Evolutionary conservation across 1,140 invertebrate genomes (phyloP).

Genomic region (Asobara japonica): DNA sequence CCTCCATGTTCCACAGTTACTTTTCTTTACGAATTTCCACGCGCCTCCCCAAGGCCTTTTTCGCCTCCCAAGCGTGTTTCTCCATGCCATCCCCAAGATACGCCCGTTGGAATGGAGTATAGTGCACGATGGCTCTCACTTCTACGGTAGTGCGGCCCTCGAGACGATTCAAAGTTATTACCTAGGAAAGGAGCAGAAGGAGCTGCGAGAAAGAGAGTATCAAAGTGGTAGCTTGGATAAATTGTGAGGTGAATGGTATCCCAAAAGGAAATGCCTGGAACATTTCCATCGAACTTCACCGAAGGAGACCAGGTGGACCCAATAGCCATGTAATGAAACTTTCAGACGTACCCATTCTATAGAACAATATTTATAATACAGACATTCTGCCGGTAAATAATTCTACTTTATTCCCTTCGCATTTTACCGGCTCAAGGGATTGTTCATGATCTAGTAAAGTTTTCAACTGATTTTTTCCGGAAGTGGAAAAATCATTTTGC

Average conservation of each 20-base stretch:
- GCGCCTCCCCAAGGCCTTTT: neutral
- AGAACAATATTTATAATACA: conserved; percentile 10
- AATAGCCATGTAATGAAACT: conserved; percentile 9
- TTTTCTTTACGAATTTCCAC: conserved; percentile 9
- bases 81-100: neutral
- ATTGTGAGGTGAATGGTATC: neutral
- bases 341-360: neutral
- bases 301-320: neutral
- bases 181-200: neutral
- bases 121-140: neutral
- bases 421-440: no score
- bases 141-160: conserved; percentile 1
- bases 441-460: no score
- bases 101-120: neutral
- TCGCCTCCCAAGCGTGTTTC: neutral
- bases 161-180: conserved; percentile 20
- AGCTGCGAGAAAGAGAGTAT: conserved; percentile 3
- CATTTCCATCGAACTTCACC: neutral
- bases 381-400: no score
- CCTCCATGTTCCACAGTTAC: neutral
- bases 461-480: no score
- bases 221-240: conserved; percentile 11
- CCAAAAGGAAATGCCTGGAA: neutral
- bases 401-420: no score
- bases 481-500: no score